phyloP scores from a whole-genome alignment of 2,888 invertebrate genomes.

The Andricus curvator region DNA sequence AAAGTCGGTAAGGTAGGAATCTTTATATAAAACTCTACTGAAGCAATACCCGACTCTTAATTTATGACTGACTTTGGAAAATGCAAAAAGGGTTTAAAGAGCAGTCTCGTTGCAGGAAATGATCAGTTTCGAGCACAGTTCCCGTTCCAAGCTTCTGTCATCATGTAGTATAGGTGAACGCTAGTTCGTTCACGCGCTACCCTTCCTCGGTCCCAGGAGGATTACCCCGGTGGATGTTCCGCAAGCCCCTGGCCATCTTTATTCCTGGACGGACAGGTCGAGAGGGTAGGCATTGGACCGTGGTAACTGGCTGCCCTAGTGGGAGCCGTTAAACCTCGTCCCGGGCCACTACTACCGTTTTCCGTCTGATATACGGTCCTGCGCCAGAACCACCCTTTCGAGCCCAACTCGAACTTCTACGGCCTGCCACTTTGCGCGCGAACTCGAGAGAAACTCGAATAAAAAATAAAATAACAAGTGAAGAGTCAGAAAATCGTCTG shows the following conservation, averaged over 20 bases:
- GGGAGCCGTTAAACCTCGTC: conserved; percentile 77
- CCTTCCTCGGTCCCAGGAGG: conserved; percentile 67
- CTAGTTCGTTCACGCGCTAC: conserved; percentile 49
- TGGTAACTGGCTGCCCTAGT: conserved; percentile 76
- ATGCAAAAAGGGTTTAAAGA: not conserved
- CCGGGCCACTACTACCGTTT: conserved; percentile 68
- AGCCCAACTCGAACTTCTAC: conserved; percentile 64
- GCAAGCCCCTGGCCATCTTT: conserved; percentile 73
- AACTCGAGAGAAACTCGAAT: conserved; percentile 21
- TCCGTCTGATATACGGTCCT: conserved; percentile 72
- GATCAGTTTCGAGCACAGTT: conserved; percentile 27
- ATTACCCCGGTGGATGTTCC: conserved; percentile 63
- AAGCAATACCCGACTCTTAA: too few relatives aligned
- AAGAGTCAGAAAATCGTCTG: not conserved
- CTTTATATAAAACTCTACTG: too few relatives aligned
- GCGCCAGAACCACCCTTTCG: conserved; percentile 66
- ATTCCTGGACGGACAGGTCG: conserved; percentile 75
- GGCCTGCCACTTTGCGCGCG: conserved; percentile 14
- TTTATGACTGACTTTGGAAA: too few relatives aligned
- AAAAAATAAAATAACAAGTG: not conserved
- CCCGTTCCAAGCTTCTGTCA: conserved; percentile 4
- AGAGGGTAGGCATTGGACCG: conserved; percentile 78
- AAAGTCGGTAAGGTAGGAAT: too few relatives aligned
- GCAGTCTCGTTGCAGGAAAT: not conserved
- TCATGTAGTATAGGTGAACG: conserved; percentile 8